Evolutionary conservation across 2,797 vertebrate species (phyloP), one percentile per base, ranked within the genome.

Genomic region (Mareca penelope): DNA sequence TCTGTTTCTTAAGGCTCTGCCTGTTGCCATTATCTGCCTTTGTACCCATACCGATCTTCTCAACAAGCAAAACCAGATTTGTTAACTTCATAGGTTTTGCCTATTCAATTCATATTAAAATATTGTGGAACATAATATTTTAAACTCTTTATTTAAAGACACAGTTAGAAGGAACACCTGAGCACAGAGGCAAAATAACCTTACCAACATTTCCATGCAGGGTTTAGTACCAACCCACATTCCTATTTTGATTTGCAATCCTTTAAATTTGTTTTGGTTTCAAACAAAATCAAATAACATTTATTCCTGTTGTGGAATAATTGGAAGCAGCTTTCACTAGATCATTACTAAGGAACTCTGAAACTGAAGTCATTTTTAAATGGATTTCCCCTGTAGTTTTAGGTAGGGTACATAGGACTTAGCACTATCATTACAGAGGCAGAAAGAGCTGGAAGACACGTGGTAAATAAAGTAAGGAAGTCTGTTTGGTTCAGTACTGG

Each of bases 11-110:
- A 82, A 85, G 40, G 48, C 72, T 86, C 3, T 80, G 82, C 14
- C 69, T 90, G 67, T 81, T 94, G 56, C 80, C 18, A 40, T 94
- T 90, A 71, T 79, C 72, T 72, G 59, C 24, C n/a, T 88, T 94
- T 90, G 33, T 70, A 71, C 50, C 70, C 48, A 59, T 6, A 22
- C 28, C 90, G 65, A 48, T 91, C 37, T 78, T 52, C 70, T 59
- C 65, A 85, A 61, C 76, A 33, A 69, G 33, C 48, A 19, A 73
- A 71, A 60, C 4, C 71, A 37, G 19, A 39, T 80, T 91, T 94
- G 9, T 55, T 80, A 40, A 55, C 33, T 61, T 67, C 16, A 26
- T 39, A 35, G 4, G 28, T 11, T 90, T 90, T 95, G 31, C 57
- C 73, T 94, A 23, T 31, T 90, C 82, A 48, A 50, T 70, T 82